Evolutionary conservation across 2,888 invertebrate species (phyloP), one percentile per base, ranked within the genome.

Genomic region (Globia sparganii): DNA sequence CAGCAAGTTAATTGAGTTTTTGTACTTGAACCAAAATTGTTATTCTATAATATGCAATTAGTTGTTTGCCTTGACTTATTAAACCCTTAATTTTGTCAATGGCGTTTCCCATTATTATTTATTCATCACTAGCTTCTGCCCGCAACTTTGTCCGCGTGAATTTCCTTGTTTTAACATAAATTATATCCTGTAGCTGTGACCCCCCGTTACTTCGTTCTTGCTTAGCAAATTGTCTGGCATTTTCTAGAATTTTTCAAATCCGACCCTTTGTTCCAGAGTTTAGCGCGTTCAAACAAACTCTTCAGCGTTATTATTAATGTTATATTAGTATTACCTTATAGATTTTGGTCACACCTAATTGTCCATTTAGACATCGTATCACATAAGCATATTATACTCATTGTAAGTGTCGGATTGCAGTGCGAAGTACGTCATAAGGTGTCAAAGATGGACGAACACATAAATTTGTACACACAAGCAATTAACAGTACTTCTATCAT

Each of bases 21-120:
- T 78, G 74, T 75, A 71, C 70, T 84, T 85, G 78, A 85, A 78
- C 40, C 40, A 49, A 78, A 81, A 66, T 78, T 66, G 53, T 56
- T 66, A 66, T 76, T 80, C 25, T 69, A 61, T 65, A 65, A 65
- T 79, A 69, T 53, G 72, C 69, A 78, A 83, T 82, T 75, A 49
- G 58, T 64, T 70, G 37, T 53, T 53, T 53, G 18, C 69, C 80
- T 76, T 70, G 72, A 80, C 69, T 72, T 72, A 2, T 58, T 53
- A 49, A 67, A 46, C 9, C 46, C 25, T 67, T 25, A 34, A 15
- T 2, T 46, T 11, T 46, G 37, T 49, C 11, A 25, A 64, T 28
- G 13, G 4, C 9, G 8, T 11, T 34, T 34, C 18, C 18, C 3
- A 34, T 67, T 4, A 67, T 11, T 67, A 34, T 46, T 21, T 43